A percentile compares a stretch with the other conserved stretches of the same genome.
Conservation (phyloP, 2,888 invertebrate species). For the Melinaea menophilus region DNA sequence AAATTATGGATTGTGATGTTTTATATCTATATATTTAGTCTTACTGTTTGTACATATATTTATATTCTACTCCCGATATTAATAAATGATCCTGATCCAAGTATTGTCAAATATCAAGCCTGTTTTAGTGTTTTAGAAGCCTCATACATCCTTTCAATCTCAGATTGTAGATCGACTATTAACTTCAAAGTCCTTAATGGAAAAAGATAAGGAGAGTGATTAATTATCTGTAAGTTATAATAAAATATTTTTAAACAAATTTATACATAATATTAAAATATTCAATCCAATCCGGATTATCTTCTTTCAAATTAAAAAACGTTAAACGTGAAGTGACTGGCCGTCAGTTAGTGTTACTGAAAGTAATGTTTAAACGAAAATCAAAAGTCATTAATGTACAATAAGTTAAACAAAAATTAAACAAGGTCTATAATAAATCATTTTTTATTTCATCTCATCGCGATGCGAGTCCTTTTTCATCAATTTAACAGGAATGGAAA, state of each 20-base stretch:
- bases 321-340: constrained; percentile 50
- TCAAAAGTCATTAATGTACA: constrained; percentile 76
- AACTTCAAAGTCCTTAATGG: no score
- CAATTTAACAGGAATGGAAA: constrained; percentile 75
- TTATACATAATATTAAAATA: neutral
- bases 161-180: no score
- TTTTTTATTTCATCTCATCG: constrained; percentile 72
- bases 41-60: no score
- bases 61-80: no score
- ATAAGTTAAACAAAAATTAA: constrained; percentile 73
- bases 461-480: constrained; percentile 73
- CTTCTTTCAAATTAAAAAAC: constrained; percentile 25
- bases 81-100: no score
- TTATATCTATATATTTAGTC: no score
- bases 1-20: no score
- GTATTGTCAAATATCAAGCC: no score
- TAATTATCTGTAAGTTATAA: no score
- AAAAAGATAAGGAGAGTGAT: no score
- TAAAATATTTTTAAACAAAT: neutral
- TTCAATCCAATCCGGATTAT: neutral
- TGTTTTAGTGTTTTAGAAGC: no score
- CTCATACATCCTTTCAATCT: no score
- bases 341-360: constrained; percentile 29
- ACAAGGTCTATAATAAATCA: constrained; percentile 72
- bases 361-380: constrained; percentile 42